Base-by-base conservation (phyloP, 2,113 vertebrate genomes). In the Trochalopteron elliotii region DNA sequence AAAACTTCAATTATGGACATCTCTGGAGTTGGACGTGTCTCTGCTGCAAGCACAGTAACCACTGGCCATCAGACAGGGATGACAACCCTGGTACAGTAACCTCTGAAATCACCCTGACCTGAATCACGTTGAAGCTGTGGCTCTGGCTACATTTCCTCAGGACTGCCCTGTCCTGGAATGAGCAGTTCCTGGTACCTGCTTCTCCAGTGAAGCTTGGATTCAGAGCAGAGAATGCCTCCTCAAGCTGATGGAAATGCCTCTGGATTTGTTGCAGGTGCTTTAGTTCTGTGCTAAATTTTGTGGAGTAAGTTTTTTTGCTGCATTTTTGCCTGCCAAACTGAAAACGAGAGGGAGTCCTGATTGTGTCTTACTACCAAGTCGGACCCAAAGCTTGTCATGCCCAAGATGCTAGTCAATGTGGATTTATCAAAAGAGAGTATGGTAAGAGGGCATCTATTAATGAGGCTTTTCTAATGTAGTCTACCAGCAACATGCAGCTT, bases 91-190 rank as follows among this genome's bases (percentile, higher is more conserved):
- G 76, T 89, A 59, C 9, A 5, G 72, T 86, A 89, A 92, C 93
- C 83, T 93, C 89, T 92, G 80, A 86, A 94, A 56, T 94, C 89
- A 84, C 56, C 79, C 56, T 95, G 83, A 81, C 89, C 95, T 94
- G 75, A 89, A 75, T 94, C 91, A 87, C 0, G 2, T 60, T 83
- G 83, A 60, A 87, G 76, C 90, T 90, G 75, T 0, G 8, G 82
- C 91, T 92, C 67, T 14, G 23, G 76, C 0, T 2, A 28, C 1
- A 1, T 92, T 94, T 87, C 91, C 27, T 92, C n/a, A 23, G 89
- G 60, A 89, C 47, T 64, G 86, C 76, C 89, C 91, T 89, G 86
- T 77, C 77, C 87, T 92, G 93, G 93, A 93, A 90, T 89, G 60
- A 95, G 83, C 83, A 83, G 80, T 70, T 97, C 87, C 87, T 89